These are phyloP conservation scores for Speoplatyrhinus poulsoni DNA, from an alignment of 2,113 vertebrate genomes.

Conservation along the genomic window DNA sequence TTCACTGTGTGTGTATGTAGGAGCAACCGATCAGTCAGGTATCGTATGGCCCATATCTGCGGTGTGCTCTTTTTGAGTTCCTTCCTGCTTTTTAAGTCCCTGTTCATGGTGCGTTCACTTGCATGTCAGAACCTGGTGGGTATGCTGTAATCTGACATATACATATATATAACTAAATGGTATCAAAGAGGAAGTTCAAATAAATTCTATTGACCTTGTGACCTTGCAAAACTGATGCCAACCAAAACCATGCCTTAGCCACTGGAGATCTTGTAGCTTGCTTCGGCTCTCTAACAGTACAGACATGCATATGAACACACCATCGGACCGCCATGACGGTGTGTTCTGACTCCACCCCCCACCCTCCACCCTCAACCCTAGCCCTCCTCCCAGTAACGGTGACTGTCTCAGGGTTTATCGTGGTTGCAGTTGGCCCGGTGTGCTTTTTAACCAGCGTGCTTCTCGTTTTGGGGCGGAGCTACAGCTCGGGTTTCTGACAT, in stretches of 20 bases:
- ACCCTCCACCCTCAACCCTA: slow-evolving; percentile 8
- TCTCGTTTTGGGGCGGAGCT: slow-evolving; percentile 33
- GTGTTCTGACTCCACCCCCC: slow-evolving; percentile 44
- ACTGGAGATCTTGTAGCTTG: slow-evolving; percentile 1
- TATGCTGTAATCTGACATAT: not conserved
- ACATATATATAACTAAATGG: not conserved
- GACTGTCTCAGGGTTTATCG: slow-evolving; percentile 63
- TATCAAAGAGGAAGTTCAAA: not conserved
- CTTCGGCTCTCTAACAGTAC: slow-evolving; percentile 39
- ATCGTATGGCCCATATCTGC: slow-evolving; percentile 77
- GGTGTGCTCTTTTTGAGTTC: slow-evolving; percentile 67
- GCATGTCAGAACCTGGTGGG: slow-evolving; percentile 44
- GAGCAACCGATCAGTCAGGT: slow-evolving; percentile 88
- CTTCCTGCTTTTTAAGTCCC: slow-evolving; percentile 40
- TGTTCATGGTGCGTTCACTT: slow-evolving; percentile 46
- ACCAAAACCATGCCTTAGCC: not conserved
- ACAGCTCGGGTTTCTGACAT: not conserved
- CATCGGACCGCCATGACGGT: slow-evolving; percentile 22
- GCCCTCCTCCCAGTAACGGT: slow-evolving; percentile 55
- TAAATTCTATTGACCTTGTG: too few species aligned
- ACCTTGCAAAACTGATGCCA: not conserved
- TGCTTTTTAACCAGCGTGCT: slow-evolving; percentile 70
- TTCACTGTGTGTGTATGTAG: slow-evolving; percentile 77
- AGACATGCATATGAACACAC: slow-evolving; percentile 60
- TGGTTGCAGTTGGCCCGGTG: slow-evolving; percentile 69